phyloP scores from a whole-genome alignment of 2,113 vertebrate species.

The Pterocles burchelli region DNA sequence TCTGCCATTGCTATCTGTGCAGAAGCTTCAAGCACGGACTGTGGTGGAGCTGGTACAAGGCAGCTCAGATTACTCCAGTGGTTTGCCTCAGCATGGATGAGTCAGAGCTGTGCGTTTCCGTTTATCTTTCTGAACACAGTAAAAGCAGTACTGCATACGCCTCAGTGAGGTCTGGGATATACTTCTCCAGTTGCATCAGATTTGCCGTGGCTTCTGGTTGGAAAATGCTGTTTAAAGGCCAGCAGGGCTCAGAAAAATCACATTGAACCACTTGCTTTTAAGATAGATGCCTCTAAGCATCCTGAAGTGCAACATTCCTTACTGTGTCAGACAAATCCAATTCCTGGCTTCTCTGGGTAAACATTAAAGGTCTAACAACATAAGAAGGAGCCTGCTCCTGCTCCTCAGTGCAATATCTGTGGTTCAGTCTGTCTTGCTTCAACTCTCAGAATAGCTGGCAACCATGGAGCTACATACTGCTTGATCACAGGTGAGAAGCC shows the following conservation, averaged over 20 bases:
- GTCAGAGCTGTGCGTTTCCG: background rate
- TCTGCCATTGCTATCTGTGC: background rate
- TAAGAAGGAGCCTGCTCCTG: background rate
- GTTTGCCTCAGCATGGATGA: background rate
- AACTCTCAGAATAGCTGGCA: background rate
- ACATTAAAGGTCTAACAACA: background rate
- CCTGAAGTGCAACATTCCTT: background rate
- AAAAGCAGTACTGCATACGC: background rate
- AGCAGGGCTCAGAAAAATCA: background rate
- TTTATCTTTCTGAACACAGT: background rate
- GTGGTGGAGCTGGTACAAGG: background rate
- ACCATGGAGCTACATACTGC: background rate
- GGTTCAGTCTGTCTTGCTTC: background rate
- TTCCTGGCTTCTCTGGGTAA: background rate
- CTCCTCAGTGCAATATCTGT: background rate
- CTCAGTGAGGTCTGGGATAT: background rate
- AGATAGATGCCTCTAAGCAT: background rate
- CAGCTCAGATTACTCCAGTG: background rate
- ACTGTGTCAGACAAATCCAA: background rate
- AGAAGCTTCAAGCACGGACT: background rate
- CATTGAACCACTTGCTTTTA: background rate
- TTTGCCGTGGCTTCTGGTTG: background rate
- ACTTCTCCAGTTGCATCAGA: background rate
- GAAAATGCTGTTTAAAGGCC: conserved; percentile 14
- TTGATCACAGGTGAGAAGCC: fast-evolving